These are phyloP conservation scores for Heliocidaris erythrogramma DNA, from an alignment of 35 echinoderm and acorn worm species.

Conservation along the genomic window DNA sequence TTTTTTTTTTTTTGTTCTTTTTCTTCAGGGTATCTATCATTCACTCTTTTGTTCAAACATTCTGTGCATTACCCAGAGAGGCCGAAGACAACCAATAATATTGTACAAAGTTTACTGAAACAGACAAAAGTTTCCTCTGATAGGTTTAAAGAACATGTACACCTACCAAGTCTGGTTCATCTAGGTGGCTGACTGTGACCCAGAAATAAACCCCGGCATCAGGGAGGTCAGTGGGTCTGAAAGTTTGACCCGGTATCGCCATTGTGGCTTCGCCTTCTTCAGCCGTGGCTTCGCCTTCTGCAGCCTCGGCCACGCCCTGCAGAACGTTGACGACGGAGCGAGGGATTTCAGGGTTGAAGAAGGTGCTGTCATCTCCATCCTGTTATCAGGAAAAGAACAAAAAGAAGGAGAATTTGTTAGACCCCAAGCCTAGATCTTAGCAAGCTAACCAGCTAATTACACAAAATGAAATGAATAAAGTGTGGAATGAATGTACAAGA, in stretches of 20 bases:
- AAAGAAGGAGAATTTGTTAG: neutral
- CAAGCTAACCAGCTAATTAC: too few relatives aligned
- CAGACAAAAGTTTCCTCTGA: too few relatives aligned
- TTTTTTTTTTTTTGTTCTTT: too few relatives aligned
- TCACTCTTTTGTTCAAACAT: too few relatives aligned
- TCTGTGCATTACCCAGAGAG: too few relatives aligned
- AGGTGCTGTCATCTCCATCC: conserved; percentile 10
- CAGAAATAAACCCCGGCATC: conserved; percentile 42
- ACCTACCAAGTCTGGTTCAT: conserved; percentile 63
- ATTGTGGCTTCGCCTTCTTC: conserved; percentile 25
- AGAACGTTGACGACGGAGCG: neutral
- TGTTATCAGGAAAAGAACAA: neutral
- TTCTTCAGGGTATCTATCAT: too few relatives aligned
- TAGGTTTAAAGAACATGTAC: too few relatives aligned
- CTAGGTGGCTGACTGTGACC: conserved; percentile 55
- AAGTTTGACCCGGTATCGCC: conserved; percentile 40
- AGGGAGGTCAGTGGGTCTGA: conserved; percentile 49
- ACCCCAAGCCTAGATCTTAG: neutral
- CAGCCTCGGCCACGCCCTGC: neutral
- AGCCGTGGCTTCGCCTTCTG: too few relatives aligned
- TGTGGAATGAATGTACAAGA: too few relatives aligned
- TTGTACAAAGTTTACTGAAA: too few relatives aligned
- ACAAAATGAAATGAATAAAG: too few relatives aligned
- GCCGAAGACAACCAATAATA: too few relatives aligned
- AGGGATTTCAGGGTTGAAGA: neutral